Base-by-base conservation (phyloP, 2,113 vertebrate genomes). In the Oreochromis niloticus region DNA sequence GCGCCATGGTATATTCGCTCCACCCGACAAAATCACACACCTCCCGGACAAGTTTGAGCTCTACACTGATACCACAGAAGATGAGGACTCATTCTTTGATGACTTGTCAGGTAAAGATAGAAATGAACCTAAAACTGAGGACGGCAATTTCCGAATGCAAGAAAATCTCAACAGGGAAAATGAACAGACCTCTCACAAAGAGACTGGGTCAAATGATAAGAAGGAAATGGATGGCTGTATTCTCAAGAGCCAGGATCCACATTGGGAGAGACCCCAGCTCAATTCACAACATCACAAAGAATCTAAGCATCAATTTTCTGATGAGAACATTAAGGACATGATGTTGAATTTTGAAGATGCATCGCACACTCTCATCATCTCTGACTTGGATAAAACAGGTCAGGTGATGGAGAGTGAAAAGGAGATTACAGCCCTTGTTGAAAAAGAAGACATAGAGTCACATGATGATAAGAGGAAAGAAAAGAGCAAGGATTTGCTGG, bases 1-100 rank as follows among this genome's bases (percentile, higher is more conserved):
- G 80, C 95, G 95, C 46, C 97, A 98, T 82, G 98, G 99, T 54
- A 98, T 99, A 95, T 99, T 99, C 92, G 98, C 98, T 90, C 98
- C 98, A 80, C 98, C 98, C 22, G 97, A 97, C 87, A 99, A 98
- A 95, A 97, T 99, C 85, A 97, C 97, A 88, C 97, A 87, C 71
- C 94, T 98, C 85, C 94, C 95, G 8, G 96, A 96, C 89, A 96
- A 93, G 87, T 95, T 94, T 55, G 94, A 96, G 87, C 89, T 90
- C 32, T 94, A 89, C 61, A 85, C 95, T 48, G 97, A 97, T 50
- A 91, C 93, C 81, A 96, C 94, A 54, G 96, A 97, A 89, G 97
- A 97, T n/a, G 96, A 98, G 81, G 96, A 97, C 48, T 97, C 95
- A 2, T 97, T 96, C 39, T 93, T 94, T 8, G 96, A 97, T 83